phyloP scores from a whole-genome alignment of 2,797 vertebrate species.

The Dermochelys coriacea region DNA sequence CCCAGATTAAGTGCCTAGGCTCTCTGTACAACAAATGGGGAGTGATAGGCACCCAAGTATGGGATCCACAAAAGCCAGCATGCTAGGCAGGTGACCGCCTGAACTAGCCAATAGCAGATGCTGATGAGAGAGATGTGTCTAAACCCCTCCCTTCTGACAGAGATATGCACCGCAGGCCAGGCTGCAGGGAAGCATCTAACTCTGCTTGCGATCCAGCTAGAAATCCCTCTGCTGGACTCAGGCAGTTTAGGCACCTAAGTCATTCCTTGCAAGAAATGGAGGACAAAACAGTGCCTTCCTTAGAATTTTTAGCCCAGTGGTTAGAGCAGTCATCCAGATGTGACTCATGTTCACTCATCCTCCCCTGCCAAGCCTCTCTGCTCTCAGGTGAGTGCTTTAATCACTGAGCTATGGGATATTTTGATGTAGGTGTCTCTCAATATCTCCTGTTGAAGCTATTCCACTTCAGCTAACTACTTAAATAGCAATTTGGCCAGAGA shows the following conservation, averaged over 20 bases:
- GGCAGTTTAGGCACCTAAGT: neutral
- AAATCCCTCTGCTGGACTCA: neutral
- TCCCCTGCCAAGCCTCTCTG: too few relatives aligned
- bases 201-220: neutral
- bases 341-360: too few relatives aligned
- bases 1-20: neutral
- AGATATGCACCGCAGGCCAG: neutral
- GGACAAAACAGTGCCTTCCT: neutral
- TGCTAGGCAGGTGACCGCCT: neutral
- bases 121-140: neutral
- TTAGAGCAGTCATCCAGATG: neutral
- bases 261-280: neutral
- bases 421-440: too few relatives aligned
- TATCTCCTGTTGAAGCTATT: too few relatives aligned
- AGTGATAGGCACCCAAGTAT: neutral
- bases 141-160: neutral
- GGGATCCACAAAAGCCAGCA: neutral
- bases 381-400: too few relatives aligned
- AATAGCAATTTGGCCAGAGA: too few relatives aligned
- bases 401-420: too few relatives aligned
- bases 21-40: neutral
- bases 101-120: neutral
- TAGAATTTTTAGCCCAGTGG: neutral
- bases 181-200: neutral
- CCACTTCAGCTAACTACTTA: too few relatives aligned